Evolutionary conservation across 2,113 vertebrate genomes (phyloP).

Genomic region (Xenopus laevis): DNA sequence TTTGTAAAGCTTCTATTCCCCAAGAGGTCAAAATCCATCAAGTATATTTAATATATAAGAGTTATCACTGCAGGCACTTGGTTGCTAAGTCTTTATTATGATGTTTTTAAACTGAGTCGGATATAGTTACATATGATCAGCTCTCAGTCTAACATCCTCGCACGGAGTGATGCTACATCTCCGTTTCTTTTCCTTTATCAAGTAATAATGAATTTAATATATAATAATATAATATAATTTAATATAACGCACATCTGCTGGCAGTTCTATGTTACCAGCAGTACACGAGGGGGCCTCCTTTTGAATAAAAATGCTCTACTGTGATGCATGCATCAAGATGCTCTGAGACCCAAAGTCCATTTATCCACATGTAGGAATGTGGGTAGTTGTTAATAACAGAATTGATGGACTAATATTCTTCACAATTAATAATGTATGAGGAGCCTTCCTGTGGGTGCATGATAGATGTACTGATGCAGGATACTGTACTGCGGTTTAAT

Average conservation of each 20-base stretch:
- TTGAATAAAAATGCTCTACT: not conserved
- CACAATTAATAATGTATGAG: conserved; percentile 31
- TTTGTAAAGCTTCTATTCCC: no score
- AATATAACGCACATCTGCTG: not conserved
- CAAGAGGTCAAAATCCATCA: no score
- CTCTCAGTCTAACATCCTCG: not conserved
- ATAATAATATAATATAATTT: no score
- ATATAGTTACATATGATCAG: not conserved
- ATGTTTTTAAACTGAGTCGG: not conserved
- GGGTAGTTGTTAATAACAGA: conserved; percentile 18
- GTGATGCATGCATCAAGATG: not conserved
- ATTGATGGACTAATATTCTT: conserved; percentile 34
- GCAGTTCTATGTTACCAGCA: not conserved
- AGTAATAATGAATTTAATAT: not conserved
- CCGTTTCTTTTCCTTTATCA: not conserved
- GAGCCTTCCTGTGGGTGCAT: conserved; percentile 5
- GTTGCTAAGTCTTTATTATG: not conserved
- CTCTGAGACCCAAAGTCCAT: not conserved
- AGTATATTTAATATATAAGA: not conserved
- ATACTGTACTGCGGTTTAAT: not conserved
- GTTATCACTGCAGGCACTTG: not conserved
- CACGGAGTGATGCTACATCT: not conserved
- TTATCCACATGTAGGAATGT: not conserved
- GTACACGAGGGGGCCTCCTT: not conserved
- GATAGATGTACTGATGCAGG: conserved; percentile 12